Evolutionary conservation across 1,140 invertebrate genomes (phyloP).

Genomic region (Hypsibius dujardini): DNA sequence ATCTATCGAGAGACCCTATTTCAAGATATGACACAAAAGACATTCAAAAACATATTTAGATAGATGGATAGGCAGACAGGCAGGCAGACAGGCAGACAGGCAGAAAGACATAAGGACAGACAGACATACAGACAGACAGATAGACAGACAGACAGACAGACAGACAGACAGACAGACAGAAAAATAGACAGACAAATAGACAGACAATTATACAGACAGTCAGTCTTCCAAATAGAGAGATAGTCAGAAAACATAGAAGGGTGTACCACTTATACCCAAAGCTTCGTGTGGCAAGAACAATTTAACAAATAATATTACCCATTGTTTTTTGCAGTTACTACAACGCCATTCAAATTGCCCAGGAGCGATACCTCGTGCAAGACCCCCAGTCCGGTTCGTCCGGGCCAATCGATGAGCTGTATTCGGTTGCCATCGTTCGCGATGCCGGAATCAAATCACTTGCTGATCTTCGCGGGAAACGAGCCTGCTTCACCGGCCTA

Average conservation of each 20-base stretch:
- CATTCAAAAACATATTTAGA: neutral
- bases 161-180: neutral
- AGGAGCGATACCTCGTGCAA: neutral
- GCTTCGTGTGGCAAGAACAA: neutral
- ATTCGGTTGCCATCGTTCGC: neutral
- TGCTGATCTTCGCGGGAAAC: neutral
- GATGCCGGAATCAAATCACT: neutral
- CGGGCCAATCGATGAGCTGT: neutral
- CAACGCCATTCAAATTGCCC: constrained; percentile 4
- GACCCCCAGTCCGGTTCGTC: neutral
- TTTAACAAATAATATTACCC: neutral
- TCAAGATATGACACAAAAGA: neutral
- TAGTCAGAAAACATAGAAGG: too few relatives aligned
- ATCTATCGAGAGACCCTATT: neutral
- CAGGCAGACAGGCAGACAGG: neutral
- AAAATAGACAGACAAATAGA: neutral
- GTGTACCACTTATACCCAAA: too few relatives aligned
- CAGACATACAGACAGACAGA: neutral
- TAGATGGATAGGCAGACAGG: too few relatives aligned
- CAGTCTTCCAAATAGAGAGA: neutral
- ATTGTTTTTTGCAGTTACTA: neutral
- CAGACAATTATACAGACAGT: neutral
- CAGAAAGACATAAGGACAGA: neutral
- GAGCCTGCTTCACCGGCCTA: constrained; percentile 7
- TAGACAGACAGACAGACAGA: neutral